Evolutionary conservation across 1,140 invertebrate genomes (phyloP).

Genomic region (Dinothrombium tinctorium): DNA sequence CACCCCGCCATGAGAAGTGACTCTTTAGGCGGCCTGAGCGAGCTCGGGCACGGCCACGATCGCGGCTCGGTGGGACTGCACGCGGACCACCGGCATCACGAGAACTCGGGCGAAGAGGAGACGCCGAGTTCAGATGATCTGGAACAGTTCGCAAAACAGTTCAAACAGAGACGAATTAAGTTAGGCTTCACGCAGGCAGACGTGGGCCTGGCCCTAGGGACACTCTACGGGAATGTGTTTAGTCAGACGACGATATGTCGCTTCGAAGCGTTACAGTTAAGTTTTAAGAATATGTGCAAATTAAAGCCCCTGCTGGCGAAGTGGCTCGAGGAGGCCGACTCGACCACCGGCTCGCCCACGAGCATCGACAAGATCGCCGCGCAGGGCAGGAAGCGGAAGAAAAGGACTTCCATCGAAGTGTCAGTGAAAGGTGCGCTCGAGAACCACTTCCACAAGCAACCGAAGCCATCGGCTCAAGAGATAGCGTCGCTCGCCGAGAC

Average conservation of each 20-base stretch:
- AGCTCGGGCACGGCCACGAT: neutral
- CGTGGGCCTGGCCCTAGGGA: conserved; percentile 87
- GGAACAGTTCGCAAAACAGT: conserved; percentile 96
- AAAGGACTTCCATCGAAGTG: conserved; percentile 96
- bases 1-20: conserved; percentile 2
- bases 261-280: conserved; percentile 94
- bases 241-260: conserved; percentile 99
- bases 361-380: conserved; percentile 95
- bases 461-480: conserved; percentile 97
- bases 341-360: conserved; percentile 84
- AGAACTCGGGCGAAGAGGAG: conserved; percentile 30
- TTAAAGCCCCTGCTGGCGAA: conserved; percentile 93
- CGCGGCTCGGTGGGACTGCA: neutral
- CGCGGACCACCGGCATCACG: neutral
- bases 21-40: neutral
- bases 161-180: conserved; percentile 97
- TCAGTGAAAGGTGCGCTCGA: conserved; percentile 93
- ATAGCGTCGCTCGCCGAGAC: conserved; percentile 78
- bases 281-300: conserved; percentile 99
- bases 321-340: conserved; percentile 98
- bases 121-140: conserved; percentile 92
- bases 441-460: conserved; percentile 94
- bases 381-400: conserved; percentile 92
- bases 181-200: conserved; percentile 95
- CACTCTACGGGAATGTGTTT: conserved; percentile 97